A percentile compares a stretch with the other conserved stretches of the same genome.
Conservation (phyloP, 2,113 vertebrate genomes). For the Gallinago paraguaiae region DNA sequence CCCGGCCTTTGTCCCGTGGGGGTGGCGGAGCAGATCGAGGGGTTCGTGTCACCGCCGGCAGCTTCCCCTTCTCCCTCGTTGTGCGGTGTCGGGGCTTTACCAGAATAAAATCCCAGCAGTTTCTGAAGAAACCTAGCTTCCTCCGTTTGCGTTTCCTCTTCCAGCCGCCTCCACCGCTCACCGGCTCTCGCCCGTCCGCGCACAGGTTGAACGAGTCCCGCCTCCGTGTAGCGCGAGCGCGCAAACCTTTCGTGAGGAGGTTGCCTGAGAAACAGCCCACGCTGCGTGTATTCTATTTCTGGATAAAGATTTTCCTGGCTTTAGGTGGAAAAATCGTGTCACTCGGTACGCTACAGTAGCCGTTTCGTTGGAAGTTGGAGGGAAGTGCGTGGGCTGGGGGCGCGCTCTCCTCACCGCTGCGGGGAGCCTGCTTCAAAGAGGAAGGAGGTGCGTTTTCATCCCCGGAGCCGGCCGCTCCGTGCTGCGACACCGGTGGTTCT, state of each 20-base stretch:
- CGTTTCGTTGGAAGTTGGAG: background rate
- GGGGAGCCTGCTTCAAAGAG: background rate
- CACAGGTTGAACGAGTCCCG: fast-evolving
- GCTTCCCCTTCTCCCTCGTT: background rate
- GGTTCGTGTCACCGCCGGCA: too few species aligned
- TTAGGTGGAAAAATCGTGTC: background rate
- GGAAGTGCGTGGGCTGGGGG: background rate
- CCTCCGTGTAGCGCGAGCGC: fast-evolving
- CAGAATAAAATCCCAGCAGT: fast-evolving
- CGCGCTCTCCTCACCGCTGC: fast-evolving
- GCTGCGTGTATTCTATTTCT: background rate
- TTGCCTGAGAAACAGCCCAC: background rate
- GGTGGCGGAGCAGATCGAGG: background rate
- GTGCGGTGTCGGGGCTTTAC: background rate
- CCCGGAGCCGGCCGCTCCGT: background rate
- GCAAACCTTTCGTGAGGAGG: background rate
- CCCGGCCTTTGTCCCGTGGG: background rate
- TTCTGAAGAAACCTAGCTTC: background rate
- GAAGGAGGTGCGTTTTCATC: background rate
- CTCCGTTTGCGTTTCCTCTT: background rate
- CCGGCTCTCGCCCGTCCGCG: background rate
- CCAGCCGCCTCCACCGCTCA: fast-evolving
- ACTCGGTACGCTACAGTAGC: background rate
- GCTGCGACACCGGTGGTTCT: background rate
- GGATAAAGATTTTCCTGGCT: background rate